Percentiles rank a stretch among this genome's conserved stretches.
Conservation (phyloP, 2,888 invertebrate genomes). For the Brenthis daphne region DNA sequence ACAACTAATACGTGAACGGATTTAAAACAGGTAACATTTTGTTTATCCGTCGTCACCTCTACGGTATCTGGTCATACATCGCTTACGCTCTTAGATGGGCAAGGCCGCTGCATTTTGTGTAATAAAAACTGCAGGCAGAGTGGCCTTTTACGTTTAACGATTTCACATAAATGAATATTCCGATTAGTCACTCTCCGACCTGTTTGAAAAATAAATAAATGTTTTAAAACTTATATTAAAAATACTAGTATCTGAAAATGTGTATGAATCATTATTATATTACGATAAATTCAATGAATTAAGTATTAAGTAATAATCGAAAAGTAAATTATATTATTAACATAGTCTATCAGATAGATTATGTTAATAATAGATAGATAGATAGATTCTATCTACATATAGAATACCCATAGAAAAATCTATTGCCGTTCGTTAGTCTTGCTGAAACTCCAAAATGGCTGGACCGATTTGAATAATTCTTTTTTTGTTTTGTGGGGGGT, state of each 20-base stretch:
- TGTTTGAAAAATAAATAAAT: conserved; percentile 23
- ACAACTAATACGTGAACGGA: conserved; percentile 29
- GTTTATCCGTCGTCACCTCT: conserved; percentile 35
- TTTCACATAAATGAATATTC: conserved; percentile 28
- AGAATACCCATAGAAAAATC: no score
- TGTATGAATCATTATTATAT: neutral
- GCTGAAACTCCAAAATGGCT: no score
- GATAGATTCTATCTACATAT: no score
- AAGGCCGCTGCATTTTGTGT: conserved; percentile 35
- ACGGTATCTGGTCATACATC: conserved; percentile 32
- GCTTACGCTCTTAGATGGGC: conserved; percentile 30
- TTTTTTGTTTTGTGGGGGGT: no score
- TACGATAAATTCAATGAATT: neutral
- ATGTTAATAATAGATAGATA: no score
- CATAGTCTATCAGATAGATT: no score
- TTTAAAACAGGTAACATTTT: conserved; percentile 14
- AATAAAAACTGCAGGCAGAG: conserved; percentile 31
- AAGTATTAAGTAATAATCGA: no score
- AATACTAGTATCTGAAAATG: neutral
- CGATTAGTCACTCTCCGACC: conserved; percentile 28
- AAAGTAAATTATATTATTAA: no score
- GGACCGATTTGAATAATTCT: no score
- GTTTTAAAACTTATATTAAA: conserved; percentile 6
- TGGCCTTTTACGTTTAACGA: conserved; percentile 30
- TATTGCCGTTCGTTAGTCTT: no score